Conservation (phyloP, 2,797 vertebrate species). For the Xerus rutilus region DNA sequence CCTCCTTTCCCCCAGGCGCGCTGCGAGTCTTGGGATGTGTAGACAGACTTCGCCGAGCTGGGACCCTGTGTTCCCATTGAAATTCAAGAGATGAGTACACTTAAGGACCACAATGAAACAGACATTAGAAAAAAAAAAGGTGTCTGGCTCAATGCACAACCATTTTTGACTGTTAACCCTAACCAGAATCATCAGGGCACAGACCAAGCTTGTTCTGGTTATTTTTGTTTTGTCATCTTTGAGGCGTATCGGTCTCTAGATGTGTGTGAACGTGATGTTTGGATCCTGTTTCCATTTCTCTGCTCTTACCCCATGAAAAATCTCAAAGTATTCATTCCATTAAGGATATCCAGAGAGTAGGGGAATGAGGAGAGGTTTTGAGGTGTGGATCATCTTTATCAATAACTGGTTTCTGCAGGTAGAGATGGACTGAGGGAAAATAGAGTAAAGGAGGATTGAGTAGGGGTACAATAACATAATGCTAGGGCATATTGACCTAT, state of each 20-base stretch:
- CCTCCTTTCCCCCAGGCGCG: neutral
- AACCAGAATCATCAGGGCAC: neutral
- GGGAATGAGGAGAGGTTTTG: neutral
- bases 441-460: neutral
- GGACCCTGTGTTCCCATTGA: neutral
- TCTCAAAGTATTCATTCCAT: neutral
- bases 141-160: neutral
- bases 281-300: neutral
- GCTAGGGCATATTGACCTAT: neutral
- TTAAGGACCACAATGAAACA: neutral
- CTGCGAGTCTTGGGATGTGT: neutral
- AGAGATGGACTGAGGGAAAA: slow-evolving; percentile 24
- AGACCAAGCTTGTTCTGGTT: neutral
- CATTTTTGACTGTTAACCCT: neutral
- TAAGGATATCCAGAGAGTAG: neutral
- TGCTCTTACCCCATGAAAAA: neutral
- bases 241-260: neutral
- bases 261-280: neutral
- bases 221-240: neutral
- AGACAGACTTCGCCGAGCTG: neutral
- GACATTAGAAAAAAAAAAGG: neutral
- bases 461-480: neutral
- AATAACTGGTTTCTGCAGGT: neutral
- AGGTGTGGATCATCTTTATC: neutral
- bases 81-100: neutral